Evolutionary conservation across 2,113 vertebrate species (phyloP), one percentile per base, ranked within the genome.

Genomic region (Gavialis gangeticus): DNA sequence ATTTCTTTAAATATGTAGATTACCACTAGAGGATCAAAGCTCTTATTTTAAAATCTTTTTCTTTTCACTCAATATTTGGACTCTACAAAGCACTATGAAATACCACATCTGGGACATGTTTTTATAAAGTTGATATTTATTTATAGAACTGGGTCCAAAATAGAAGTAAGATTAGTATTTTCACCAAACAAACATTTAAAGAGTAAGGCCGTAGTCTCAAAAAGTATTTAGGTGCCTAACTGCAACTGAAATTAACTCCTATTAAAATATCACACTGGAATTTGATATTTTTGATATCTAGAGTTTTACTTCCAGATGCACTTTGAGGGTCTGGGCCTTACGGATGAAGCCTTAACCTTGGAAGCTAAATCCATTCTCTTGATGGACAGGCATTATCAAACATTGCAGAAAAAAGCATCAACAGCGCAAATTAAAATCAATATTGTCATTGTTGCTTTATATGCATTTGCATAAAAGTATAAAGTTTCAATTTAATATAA

Each of bases 1-100:
- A 60, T 95, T 92, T 82, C 69, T 94, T 94, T 83, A 56, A 94
- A 79, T 87, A 67, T 83, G 7, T 57, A 89, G 82, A 54, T 69
- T 67, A 69, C 19, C 67, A 66, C 22, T 27, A 73, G 81, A 89
- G 25, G n/a, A 59, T 90, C 75, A 58, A 87, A 10, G 3, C 17
- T n/a, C 81, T 12, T 24, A n/a, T 91, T 55, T 75, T 30, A 18
- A 78, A n/a, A 7, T 0, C 79, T 66, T 81, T 90, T 73, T 56
- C 62, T 25, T 25, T 57, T 80, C n/a, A 82, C 56, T 58, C 19
- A 30, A 59, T 1, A 15, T 79, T 84, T 60, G 67, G 79, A 37
- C 12, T 11, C 19, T 14, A n/a, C 8, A n/a, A 91, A 91, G 46
- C 16, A 14, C 9, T 15, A 55, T 82, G n/a, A 57, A 82, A 63